These are phyloP conservation scores for Frankliniella fusca DNA, from an alignment of 2,888 invertebrate species.

Conservation along the genomic window DNA sequence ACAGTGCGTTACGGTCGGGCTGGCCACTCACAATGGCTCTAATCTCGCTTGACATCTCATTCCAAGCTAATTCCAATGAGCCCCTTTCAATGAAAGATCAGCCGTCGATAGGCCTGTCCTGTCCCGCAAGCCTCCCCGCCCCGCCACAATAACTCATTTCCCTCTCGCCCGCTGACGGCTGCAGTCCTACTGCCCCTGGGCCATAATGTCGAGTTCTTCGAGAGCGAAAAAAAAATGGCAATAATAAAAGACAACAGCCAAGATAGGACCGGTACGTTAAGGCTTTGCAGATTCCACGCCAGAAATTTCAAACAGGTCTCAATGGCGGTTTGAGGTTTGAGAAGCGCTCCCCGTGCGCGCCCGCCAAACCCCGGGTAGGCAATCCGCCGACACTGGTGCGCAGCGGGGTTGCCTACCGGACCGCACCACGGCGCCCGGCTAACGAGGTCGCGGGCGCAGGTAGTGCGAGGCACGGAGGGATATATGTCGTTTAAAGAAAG, in stretches of 20 bases:
- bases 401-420: background rate
- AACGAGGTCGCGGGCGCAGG: background rate
- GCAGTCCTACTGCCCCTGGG: background rate
- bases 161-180: background rate
- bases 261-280: no score
- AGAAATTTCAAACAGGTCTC: no score
- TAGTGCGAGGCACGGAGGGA: background rate
- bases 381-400: background rate
- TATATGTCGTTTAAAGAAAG: no score
- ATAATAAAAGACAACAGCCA: no score
- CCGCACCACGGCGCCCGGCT: background rate
- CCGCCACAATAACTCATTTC: background rate
- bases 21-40: background rate
- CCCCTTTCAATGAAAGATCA: conserved; percentile 24
- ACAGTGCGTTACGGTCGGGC: background rate
- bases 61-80: conserved; percentile 25
- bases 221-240: no score
- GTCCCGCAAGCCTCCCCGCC: no score
- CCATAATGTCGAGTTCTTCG: no score
- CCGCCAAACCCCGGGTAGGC: background rate
- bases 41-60: conserved; percentile 24
- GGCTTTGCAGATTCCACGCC: no score
- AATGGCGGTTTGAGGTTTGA: no score
- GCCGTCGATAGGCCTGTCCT: background rate
- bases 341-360: background rate